These are phyloP conservation scores for Forbesichthys papilliferus DNA, from an alignment of 2,113 vertebrate species.

Conservation along the genomic window DNA sequence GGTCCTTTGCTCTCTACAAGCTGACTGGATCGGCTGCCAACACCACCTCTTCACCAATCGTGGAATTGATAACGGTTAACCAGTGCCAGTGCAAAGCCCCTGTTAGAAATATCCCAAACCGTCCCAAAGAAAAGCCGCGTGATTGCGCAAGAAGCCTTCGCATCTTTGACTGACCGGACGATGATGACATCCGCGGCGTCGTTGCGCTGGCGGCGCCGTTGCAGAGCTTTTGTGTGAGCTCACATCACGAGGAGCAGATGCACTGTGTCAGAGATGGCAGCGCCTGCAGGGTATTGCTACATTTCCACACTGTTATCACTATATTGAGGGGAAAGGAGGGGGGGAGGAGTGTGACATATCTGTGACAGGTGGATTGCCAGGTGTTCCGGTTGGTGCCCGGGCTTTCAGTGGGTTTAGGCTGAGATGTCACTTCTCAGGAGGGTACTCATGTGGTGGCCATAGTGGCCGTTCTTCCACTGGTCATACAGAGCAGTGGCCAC, in stretches of 20 bases:
- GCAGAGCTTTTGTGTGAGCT: conserved; percentile 1
- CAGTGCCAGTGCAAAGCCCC: too few relatives aligned
- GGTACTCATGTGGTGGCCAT: background rate
- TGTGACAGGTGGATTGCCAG: conserved; percentile 58
- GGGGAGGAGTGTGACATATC: conserved; percentile 18
- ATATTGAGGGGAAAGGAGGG: conserved; percentile 18
- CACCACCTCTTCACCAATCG: conserved; percentile 2
- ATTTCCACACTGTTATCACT: conserved; percentile 29
- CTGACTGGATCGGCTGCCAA: conserved; percentile 30
- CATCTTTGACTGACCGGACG: too few relatives aligned
- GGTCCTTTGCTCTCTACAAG: conserved; percentile 33
- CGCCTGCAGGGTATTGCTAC: conserved; percentile 14
- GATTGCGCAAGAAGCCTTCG: background rate
- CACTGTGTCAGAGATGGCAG: conserved; percentile 30
- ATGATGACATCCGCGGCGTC: conserved; percentile 4
- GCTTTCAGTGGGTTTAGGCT: conserved; percentile 30
- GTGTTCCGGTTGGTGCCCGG: conserved; percentile 34
- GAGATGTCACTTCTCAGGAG: conserved; percentile 17
- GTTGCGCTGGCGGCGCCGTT: background rate
- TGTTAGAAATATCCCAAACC: background rate
- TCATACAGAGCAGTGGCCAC: background rate
- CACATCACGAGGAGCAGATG: conserved; percentile 39
- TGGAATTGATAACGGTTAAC: background rate
- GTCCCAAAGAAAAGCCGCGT: too few relatives aligned
- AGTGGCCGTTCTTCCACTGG: too few relatives aligned